Evolutionary conservation across 2,888 invertebrate species (phyloP).

Genomic region (Scrobipalpa costella): DNA sequence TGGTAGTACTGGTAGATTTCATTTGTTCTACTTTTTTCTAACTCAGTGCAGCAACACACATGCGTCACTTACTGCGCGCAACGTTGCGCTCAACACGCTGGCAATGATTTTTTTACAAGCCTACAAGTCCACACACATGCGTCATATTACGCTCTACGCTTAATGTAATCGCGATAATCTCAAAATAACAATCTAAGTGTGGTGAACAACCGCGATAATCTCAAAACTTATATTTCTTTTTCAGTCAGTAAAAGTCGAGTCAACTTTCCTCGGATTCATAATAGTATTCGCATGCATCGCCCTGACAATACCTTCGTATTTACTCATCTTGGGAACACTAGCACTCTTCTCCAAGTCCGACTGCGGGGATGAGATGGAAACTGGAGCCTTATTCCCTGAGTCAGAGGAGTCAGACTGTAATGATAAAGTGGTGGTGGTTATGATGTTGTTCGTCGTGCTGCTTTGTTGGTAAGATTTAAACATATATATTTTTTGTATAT

Average conservation of each 20-base stretch:
- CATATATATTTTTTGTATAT: background rate
- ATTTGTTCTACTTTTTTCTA: too few relatives aligned
- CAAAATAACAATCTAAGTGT: too few relatives aligned
- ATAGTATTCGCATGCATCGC: slow-evolving; percentile 83
- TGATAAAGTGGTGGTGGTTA: slow-evolving; percentile 61
- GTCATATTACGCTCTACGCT: too few relatives aligned
- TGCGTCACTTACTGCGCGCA: too few relatives aligned
- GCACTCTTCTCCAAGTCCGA: slow-evolving; percentile 69
- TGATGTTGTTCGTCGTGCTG: slow-evolving; percentile 65
- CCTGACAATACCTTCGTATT: slow-evolving; percentile 82
- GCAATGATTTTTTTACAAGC: too few relatives aligned
- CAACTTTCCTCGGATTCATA: slow-evolving; percentile 84
- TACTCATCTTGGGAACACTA: slow-evolving; percentile 77
- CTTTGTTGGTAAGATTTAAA: slow-evolving; percentile 67
- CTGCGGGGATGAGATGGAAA: slow-evolving; percentile 66
- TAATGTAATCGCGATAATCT: too few relatives aligned
- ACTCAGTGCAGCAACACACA: too few relatives aligned
- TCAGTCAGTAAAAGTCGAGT: slow-evolving; percentile 87
- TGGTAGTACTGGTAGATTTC: too few relatives aligned
- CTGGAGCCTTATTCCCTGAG: slow-evolving; percentile 66
- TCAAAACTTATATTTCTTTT: slow-evolving; percentile 43
- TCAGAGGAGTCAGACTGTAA: slow-evolving; percentile 63
- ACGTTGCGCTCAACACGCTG: too few relatives aligned
- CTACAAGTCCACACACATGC: too few relatives aligned
- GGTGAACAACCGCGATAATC: too few relatives aligned